Evolutionary conservation across 2,113 vertebrate species (phyloP).

Genomic region (Ophiodon elongatus): DNA sequence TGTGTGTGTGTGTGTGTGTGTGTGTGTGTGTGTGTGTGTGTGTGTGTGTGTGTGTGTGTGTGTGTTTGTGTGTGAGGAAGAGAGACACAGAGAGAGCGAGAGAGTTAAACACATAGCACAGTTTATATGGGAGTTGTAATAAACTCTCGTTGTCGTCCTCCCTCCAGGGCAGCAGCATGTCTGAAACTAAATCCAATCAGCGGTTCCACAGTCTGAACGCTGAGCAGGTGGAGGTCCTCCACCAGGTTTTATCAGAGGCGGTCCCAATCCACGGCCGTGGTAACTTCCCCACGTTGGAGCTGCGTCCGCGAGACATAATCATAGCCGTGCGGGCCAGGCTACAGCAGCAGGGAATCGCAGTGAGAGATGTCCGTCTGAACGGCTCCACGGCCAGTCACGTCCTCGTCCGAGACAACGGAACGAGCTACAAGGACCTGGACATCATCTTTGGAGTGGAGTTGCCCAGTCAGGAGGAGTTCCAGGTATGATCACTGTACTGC

Average conservation of each 20-base stretch:
- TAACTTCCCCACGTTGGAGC: constrained; percentile 96
- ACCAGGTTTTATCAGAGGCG: constrained; percentile 90
- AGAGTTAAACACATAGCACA: constrained; percentile 39
- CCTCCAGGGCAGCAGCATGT: constrained; percentile 87
- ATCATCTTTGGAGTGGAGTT: constrained; percentile 95
- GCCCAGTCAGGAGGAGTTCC: constrained; percentile 92
- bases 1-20: not conserved
- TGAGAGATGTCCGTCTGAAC: constrained; percentile 93
- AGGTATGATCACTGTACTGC: constrained; percentile 69
- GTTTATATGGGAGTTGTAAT: constrained; percentile 39
- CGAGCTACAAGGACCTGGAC: constrained; percentile 95
- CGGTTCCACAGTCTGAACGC: constrained; percentile 93
- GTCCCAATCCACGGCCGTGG: constrained; percentile 96
- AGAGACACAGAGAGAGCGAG: not conserved
- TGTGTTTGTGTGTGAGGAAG: not conserved
- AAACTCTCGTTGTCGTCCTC: constrained; percentile 49
- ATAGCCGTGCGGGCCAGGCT: constrained; percentile 90
- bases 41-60: constrained; percentile 12
- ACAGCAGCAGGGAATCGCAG: constrained; percentile 87
- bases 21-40: constrained; percentile 1
- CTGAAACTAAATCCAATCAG: constrained; percentile 86
- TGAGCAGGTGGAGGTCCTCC: constrained; percentile 89
- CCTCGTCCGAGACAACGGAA: constrained; percentile 91
- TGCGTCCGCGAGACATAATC: constrained; percentile 95
- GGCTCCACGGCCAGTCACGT: constrained; percentile 97